Evolutionary conservation across 2,888 invertebrate genomes (phyloP), one percentile per base, ranked within the genome.

Genomic region (Thymelicus sylvestris): DNA sequence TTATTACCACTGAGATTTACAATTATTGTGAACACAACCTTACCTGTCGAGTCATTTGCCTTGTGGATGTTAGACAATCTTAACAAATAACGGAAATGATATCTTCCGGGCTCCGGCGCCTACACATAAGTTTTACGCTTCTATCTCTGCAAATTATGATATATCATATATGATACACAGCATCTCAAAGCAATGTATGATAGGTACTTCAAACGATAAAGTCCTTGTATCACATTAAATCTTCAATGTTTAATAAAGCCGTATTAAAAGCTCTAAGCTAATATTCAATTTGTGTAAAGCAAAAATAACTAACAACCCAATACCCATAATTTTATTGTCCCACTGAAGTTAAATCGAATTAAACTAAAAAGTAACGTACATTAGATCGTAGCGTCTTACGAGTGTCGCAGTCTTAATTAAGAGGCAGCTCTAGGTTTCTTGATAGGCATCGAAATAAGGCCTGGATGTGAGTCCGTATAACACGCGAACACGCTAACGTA

Each of bases 81-180:
- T 62, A 47, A 39, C 62, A 38, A 66, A 66, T 66, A 57, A 57
- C 24, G 66, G 44, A 55, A 66, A 44, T 52, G 66, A 66, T 66
- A 66, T 66, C 55, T 66, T 57, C 66, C 66, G 66, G 66, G 41
- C 57, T 57, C 66, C 66, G 66, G 66, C 66, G 66, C 66, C 66
- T 66, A 66, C 66, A 44, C 15, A 6, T 10, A 12, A 31, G 8
- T 61, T 19, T 12, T 44, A 44, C 60, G 24, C 4, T 62, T 19
- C 3, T 47, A 62, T 62, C 62, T 47, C 15, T 0, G 12, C 48
- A n/a, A 15, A 4, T 55, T 24, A 8, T 55, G 24, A 13, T n/a
- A 48, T 48, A 48, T n/a, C n/a, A n/a, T 48, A 13, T 48, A 13
- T 48, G 1, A 48, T 48, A 48, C 15, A 6, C 44, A 31, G 31